Conservation (phyloP, 2,797 vertebrate genomes). For the Adelosebastes latens region DNA sequence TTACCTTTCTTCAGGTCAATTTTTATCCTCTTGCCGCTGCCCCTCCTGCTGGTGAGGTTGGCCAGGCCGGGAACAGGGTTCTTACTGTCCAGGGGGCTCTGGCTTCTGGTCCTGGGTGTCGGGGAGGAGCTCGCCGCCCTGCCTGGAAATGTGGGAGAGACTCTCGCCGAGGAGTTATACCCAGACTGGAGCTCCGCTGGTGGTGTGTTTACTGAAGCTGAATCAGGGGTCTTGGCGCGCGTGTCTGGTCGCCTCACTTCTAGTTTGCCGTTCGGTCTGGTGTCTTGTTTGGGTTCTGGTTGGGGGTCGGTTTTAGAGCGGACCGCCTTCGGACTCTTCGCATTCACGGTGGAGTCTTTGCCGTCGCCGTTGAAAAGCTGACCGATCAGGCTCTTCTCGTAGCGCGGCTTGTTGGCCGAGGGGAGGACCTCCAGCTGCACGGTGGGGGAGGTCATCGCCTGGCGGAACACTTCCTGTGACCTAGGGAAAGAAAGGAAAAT, state of each 20-base stretch:
- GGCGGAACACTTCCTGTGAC: conserved; percentile 91
- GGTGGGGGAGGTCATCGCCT: conserved; percentile 83
- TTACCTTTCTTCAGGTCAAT: conserved; percentile 96
- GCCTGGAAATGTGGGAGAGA: conserved; percentile 43
- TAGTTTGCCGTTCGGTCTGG: not conserved
- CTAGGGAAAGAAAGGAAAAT: conserved; percentile 32
- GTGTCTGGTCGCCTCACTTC: conserved; percentile 15
- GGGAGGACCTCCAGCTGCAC: conserved; percentile 87
- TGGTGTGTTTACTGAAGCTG: not conserved
- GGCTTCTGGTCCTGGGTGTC: conserved; percentile 36
- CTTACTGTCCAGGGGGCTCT: conserved; percentile 72
- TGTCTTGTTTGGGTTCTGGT: conserved; percentile 16
- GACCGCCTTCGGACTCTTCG: conserved; percentile 75
- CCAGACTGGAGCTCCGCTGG: conserved; percentile 29
- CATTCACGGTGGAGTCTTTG: conserved; percentile 67
- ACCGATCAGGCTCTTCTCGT: conserved; percentile 91
- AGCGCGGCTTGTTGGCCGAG: conserved; percentile 82
- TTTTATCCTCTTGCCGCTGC: conserved; percentile 86
- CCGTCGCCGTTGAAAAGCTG: conserved; percentile 78
- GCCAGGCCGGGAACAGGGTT: conserved; percentile 76
- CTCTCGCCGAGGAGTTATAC: conserved; percentile 22
- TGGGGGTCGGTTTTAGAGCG: conserved; percentile 21
- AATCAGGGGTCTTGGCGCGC: conserved; percentile 28
- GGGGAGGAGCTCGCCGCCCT: conserved; percentile 34
- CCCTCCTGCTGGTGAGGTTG: conserved; percentile 85